A percentile compares a stretch with the other conserved stretches of the same genome.
Conservation (phyloP, 2,888 invertebrate species). For the Sarcophaga variegata region DNA sequence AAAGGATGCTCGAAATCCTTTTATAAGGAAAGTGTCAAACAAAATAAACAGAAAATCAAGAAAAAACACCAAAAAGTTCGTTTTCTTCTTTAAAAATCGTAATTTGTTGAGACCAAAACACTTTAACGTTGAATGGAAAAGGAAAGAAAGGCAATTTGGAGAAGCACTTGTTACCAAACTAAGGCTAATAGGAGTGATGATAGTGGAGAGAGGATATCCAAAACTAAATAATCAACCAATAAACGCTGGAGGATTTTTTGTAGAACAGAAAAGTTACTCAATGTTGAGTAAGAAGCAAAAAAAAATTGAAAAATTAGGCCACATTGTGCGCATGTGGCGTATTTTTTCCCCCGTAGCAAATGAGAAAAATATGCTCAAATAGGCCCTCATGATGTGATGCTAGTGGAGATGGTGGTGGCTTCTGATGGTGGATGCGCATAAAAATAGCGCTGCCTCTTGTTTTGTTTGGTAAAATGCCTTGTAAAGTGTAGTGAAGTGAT, state of each 20-base stretch:
- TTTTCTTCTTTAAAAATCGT: too few species aligned
- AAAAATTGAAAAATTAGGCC: slow-evolving; percentile 22
- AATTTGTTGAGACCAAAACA: neutral
- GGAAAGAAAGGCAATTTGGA: too few species aligned
- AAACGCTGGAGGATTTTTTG: neutral
- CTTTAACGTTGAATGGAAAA: neutral
- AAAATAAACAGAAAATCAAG: too few species aligned
- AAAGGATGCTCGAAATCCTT: too few species aligned
- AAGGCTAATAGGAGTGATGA: too few species aligned
- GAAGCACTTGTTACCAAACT: too few species aligned
- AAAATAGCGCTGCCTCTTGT: slow-evolving; percentile 65
- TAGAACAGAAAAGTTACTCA: slow-evolving; percentile 36
- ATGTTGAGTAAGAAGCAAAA: slow-evolving; percentile 28
- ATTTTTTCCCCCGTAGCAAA: neutral
- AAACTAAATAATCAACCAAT: too few species aligned
- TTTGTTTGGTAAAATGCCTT: slow-evolving; percentile 11
- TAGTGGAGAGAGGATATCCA: too few species aligned
- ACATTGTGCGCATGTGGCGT: slow-evolving; percentile 56
- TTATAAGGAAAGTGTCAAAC: too few species aligned
- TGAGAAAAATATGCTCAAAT: slow-evolving; percentile 8
- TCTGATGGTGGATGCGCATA: slow-evolving; percentile 4
- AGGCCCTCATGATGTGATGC: neutral
- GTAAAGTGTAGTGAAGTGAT: slow-evolving; percentile 20
- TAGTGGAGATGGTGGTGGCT: slow-evolving; percentile 43
- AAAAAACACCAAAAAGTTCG: too few species aligned